A percentile compares a stretch with the other conserved stretches of the same genome.
Conservation (phyloP, 2,113 vertebrate genomes). For the Ictalurus punctatus region DNA sequence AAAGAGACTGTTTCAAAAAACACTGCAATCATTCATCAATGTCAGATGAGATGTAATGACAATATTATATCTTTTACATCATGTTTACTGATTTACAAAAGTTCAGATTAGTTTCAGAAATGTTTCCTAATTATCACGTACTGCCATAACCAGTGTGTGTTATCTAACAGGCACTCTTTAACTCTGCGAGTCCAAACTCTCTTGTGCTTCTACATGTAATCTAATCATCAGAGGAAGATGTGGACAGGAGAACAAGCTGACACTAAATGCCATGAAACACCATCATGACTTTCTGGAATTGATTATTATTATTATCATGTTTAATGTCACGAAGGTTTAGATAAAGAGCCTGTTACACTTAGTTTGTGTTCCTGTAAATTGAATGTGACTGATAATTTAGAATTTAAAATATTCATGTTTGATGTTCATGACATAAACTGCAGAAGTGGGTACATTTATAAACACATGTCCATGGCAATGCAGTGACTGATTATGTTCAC, state of each 20-base stretch:
- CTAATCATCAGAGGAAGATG: conserved; percentile 78
- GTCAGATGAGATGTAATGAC: conserved; percentile 31
- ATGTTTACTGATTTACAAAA: conserved; percentile 17
- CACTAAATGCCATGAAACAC: conserved; percentile 57
- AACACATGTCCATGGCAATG: conserved; percentile 52
- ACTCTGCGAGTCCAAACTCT: conserved; percentile 25
- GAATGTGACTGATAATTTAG: neutral
- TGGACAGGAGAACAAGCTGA: conserved; percentile 75
- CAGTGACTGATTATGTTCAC: conserved; percentile 41
- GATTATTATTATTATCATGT: neutral
- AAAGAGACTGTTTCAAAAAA: conserved; percentile 64
- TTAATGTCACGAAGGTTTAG: neutral
- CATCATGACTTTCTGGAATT: conserved; percentile 14
- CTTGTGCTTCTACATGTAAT: conserved; percentile 86
- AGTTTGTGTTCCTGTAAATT: neutral
- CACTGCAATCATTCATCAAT: conserved; percentile 47
- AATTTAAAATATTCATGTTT: neutral
- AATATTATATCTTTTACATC: conserved; percentile 37
- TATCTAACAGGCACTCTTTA: conserved; percentile 74
- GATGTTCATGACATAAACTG: conserved; percentile 23
- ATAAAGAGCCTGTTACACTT: conserved; percentile 7
- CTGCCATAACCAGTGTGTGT: conserved; percentile 74
- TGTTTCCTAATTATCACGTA: neutral
- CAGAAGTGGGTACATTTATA: neutral
- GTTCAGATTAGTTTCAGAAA: conserved; percentile 4